Evolutionary conservation across 2,797 vertebrate species (phyloP), one percentile per base, ranked within the genome.

Genomic region (Notolepis coatsorum): DNA sequence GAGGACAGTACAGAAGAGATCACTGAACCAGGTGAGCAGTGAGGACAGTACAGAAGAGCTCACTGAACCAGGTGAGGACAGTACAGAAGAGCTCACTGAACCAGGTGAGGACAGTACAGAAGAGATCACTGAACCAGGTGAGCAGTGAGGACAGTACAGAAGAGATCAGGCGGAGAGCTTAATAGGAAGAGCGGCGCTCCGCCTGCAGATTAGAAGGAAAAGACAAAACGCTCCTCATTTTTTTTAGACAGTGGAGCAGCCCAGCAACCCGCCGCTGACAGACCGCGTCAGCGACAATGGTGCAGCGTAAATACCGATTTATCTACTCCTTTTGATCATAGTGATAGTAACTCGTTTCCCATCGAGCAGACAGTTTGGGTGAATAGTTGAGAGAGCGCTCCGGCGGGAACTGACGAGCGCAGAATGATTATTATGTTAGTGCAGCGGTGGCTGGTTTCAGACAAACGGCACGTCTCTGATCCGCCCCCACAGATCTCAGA

Each of bases 401-500:
- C 49, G 61, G 43, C 49, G 45, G 67, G 59, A 68, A 57, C 58
- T 60, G 58, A 70, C 66, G 41, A 57, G n/a, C 50, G 50, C 49
- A 58, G 54, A 57, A 59, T 35, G 20, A 53, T 30, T 47, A 37
- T 60, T 18, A 59, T 54, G 48, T 48, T 18, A 47, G 18, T 18
- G 51, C 66, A 62, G 62, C 52, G 51, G 58, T 17, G 51, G 51
- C 33, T 20, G 27, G n/a, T 39, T 53, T 37, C 42, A 46, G 46
- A 65, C 31, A 46, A n/a, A 67, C 39, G 54, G 49, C 24, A 41
- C 37, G 20, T 28, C 37, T 50, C 30, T 23, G 18, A 42, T 31
- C 37, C 27, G 10, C 13, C 38, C 37, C 38, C 37, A 33, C 27
- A 51, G 47, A 51, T 38, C 21, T 27, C 25, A 25, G 8, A 24